Evolutionary conservation across 1,140 invertebrate species (phyloP), one percentile per base, ranked within the genome.

Genomic region (Eurosta solidaginis): DNA sequence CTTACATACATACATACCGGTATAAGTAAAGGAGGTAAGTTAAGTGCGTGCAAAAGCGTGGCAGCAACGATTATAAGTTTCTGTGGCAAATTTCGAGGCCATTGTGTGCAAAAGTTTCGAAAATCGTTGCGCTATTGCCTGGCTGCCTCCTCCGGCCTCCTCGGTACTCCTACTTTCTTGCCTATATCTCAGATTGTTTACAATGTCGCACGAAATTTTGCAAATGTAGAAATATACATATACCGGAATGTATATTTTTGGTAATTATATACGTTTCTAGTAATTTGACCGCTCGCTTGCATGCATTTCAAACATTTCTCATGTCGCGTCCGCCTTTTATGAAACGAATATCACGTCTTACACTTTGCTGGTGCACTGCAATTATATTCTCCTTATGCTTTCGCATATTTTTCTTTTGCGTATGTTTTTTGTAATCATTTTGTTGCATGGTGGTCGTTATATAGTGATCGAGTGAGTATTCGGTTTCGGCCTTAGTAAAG

Each of bases 11-110:
- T 20, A 22, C 3, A n/a, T 10, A 22, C 5, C 33, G 4, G 5
- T n/a, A n/a, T n/a, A n/a, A 40, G 29, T 29, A n/a, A 17, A 14
- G 20, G n/a, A 36, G 54, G 54, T 33, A 40, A 40, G 29, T 63
- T 68, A 42, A 68, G 59, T 68, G 59, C 59, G 59, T 68, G 33
- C 33, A n/a, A 14, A 68, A 68, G 33, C 59, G 59, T 68, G 3
- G 33, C 36, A 68, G 59, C 40, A 68, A 68, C 59, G 59, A 68
- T 68, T 68, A 68, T 68, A 68, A 68, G 59, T 68, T 68, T 68
- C 59, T 68, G 59, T 68, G 59, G 59, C 59, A 42, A 68, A 68
- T 68, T 68, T 68, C 59, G 29, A 68, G 59, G 59, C 59, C 59
- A 68, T 68, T 68, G 40, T 68, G 29, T 68, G 59, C 59, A 68